phyloP scores from a whole-genome alignment of 2,888 invertebrate species.

The Eupithecia exiguata region DNA sequence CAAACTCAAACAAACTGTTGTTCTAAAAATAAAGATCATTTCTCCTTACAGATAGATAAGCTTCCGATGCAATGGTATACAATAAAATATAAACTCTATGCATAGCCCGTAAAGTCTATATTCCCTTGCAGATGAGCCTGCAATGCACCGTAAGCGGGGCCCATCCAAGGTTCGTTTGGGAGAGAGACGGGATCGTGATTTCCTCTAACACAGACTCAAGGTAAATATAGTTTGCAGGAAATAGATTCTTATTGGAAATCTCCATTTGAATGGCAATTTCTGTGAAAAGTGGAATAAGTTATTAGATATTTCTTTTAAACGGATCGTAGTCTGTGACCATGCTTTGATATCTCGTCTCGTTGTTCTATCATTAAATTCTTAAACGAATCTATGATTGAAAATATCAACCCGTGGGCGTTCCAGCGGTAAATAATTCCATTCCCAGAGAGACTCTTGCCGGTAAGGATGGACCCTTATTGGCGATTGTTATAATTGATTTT shows the following conservation, averaged over 20 bases:
- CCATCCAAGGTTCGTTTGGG: constrained; percentile 78
- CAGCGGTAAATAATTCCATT: no score
- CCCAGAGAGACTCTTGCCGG: no score
- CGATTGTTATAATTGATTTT: no score
- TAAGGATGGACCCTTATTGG: no score
- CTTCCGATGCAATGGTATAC: neutral
- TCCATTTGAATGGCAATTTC: neutral
- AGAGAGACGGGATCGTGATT: constrained; percentile 74
- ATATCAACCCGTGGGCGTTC: no score
- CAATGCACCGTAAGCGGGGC: constrained; percentile 75
- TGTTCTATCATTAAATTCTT: no score
- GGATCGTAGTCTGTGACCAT: neutral
- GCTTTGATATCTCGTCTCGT: neutral
- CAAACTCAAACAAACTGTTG: neutral
- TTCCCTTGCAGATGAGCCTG: constrained; percentile 63
- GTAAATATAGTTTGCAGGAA: constrained; percentile 47
- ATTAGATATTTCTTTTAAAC: neutral
- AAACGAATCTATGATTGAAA: no score
- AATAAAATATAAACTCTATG: constrained; percentile 15
- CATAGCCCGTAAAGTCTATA: neutral
- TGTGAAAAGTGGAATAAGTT: neutral
- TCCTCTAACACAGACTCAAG: constrained; percentile 79
- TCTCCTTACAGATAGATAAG: neutral
- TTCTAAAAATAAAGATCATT: neutral
- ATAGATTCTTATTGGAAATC: constrained; percentile 11